A percentile compares a stretch with the other conserved stretches of the same genome.
phyloP scores from a whole-genome alignment of 2,888 invertebrate species.

The Drosophila putrida region DNA sequence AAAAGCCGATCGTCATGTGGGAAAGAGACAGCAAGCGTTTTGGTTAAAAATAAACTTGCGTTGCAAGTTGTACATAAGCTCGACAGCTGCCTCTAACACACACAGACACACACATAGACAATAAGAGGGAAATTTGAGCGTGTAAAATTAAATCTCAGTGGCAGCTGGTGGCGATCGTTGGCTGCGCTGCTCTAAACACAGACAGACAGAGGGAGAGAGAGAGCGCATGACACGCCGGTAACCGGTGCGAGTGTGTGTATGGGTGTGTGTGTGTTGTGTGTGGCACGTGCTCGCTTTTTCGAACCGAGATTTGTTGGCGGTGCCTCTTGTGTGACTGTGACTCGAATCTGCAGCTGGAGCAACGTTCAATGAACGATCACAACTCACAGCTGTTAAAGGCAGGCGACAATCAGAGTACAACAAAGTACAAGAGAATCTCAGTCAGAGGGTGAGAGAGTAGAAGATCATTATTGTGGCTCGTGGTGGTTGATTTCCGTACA shows the following conservation, averaged over 20 bases:
- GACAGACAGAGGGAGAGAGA: slow-evolving; percentile 13
- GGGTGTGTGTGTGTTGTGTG: slow-evolving; percentile 30
- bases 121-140: slow-evolving; percentile 58
- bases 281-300: slow-evolving; percentile 80
- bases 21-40: slow-evolving; percentile 48
- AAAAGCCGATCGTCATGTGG: slow-evolving; percentile 19
- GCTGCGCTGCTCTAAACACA: slow-evolving; percentile 22
- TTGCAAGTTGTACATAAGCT: slow-evolving; percentile 67
- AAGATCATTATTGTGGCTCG: slow-evolving; percentile 63
- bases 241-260: slow-evolving; percentile 34
- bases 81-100: slow-evolving; percentile 62
- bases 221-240: slow-evolving; percentile 48
- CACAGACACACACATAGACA: slow-evolving; percentile 24
- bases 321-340: slow-evolving; percentile 35
- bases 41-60: slow-evolving; percentile 72
- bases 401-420: slow-evolving; percentile 51
- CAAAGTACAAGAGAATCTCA: slow-evolving; percentile 17
- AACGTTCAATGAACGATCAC: slow-evolving; percentile 70
- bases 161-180: slow-evolving; percentile 77
- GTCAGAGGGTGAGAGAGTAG: slow-evolving; percentile 11
- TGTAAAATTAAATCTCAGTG: slow-evolving; percentile 69
- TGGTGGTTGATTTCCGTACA: slow-evolving; percentile 74
- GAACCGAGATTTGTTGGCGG: slow-evolving; percentile 71
- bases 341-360: slow-evolving; percentile 67
- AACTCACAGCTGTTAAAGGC: slow-evolving; percentile 71